Conservation (phyloP, 53 echinoderm and acorn worm species). For the Patiria pectinifera region DNA sequence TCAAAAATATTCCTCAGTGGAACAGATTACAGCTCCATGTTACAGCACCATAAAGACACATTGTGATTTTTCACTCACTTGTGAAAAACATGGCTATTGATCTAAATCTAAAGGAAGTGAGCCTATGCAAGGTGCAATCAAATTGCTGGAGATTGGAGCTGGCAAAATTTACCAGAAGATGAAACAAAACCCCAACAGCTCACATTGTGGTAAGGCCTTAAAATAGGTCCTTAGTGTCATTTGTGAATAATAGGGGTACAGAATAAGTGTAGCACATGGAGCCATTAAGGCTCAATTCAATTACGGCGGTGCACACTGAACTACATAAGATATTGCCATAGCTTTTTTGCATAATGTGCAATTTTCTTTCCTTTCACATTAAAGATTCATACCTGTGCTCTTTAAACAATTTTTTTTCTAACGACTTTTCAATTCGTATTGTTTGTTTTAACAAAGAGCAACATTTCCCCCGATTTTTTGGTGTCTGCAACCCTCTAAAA, state of each 20-base stretch:
- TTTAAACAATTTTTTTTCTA: too few species aligned
- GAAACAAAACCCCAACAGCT: background rate
- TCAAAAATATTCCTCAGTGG: too few species aligned
- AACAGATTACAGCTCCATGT: too few species aligned
- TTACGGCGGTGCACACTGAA: background rate
- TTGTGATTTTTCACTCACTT: background rate
- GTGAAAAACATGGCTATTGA: background rate
- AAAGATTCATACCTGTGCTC: background rate
- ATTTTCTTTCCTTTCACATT: background rate
- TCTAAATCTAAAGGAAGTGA: background rate
- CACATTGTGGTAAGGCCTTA: background rate
- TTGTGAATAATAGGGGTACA: background rate
- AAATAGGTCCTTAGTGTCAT: background rate
- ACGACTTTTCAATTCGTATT: too few species aligned
- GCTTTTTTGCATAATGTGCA: background rate
- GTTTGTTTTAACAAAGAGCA: too few species aligned
- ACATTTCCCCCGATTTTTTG: too few species aligned
- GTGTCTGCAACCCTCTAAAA: too few species aligned
- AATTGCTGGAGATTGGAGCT: background rate
- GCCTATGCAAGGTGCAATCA: background rate
- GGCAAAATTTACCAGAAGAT: background rate
- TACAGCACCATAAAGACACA: background rate
- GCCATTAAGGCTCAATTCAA: background rate
- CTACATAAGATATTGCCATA: background rate
- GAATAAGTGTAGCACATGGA: background rate